phyloP scores from a whole-genome alignment of 2,888 invertebrate genomes.

The Coleophora deauratella region DNA sequence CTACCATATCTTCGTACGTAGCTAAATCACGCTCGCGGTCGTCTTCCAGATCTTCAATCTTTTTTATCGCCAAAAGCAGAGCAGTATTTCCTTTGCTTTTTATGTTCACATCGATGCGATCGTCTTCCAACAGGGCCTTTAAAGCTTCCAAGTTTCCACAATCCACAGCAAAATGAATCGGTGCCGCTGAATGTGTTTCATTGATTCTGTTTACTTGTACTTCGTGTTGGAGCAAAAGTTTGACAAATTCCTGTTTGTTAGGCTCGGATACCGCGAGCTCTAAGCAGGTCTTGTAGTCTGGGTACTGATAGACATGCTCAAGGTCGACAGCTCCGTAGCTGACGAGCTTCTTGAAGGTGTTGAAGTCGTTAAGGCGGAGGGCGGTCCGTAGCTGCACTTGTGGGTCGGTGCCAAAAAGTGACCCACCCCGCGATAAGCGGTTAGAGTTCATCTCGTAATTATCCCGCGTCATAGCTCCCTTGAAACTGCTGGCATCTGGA shows the following conservation, averaged over 20 bases:
- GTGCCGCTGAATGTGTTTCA: constrained; percentile 71
- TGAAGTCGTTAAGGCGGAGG: constrained; percentile 64
- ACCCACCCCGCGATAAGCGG: constrained; percentile 51
- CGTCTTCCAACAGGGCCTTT: constrained; percentile 55
- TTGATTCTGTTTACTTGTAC: constrained; percentile 76
- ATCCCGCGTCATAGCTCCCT: constrained; percentile 52
- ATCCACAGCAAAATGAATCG: constrained; percentile 78
- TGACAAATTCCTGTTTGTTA: constrained; percentile 69
- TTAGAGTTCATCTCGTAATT: constrained; percentile 65
- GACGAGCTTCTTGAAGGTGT: constrained; percentile 67
- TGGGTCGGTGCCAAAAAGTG: constrained; percentile 61
- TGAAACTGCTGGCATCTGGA: constrained; percentile 60
- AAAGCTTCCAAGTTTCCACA: constrained; percentile 65
- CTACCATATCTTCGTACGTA: constrained; percentile 63
- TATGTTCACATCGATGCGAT: constrained; percentile 63
- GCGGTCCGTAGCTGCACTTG: constrained; percentile 66
- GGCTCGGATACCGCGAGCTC: constrained; percentile 71
- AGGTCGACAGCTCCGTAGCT: constrained; percentile 63
- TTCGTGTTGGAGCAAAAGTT: constrained; percentile 72
- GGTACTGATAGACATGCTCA: constrained; percentile 70
- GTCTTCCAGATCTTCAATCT: constrained; percentile 63
- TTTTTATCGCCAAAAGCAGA: constrained; percentile 65
- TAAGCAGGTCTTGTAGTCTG: constrained; percentile 74
- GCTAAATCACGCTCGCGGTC: constrained; percentile 54
- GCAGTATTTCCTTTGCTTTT: constrained; percentile 69